Evolutionary conservation across 2,113 vertebrate species (phyloP).

Genomic region (Probosciger aterrimus): DNA sequence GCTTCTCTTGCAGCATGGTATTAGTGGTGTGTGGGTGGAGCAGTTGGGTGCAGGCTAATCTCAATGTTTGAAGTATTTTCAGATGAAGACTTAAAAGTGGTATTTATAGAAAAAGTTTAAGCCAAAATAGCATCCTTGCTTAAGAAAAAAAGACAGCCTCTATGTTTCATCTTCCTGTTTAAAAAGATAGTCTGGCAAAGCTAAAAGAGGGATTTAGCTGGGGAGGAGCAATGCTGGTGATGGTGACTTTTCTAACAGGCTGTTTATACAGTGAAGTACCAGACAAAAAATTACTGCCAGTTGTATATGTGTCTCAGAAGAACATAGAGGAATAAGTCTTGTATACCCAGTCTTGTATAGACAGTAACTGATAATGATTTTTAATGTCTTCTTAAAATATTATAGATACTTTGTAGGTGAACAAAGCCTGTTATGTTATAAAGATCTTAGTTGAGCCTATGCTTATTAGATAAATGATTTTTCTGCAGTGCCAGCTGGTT

Average conservation of each 20-base stretch:
- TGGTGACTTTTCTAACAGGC: neutral
- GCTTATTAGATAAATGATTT: neutral
- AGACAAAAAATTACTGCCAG: neutral
- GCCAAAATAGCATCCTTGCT: neutral
- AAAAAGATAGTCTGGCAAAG: neutral
- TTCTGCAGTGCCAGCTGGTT: neutral
- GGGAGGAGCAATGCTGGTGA: neutral
- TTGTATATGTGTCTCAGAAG: neutral
- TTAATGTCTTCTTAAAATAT: neutral
- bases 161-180: neutral
- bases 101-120: neutral
- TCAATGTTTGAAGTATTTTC: neutral
- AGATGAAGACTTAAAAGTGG: neutral
- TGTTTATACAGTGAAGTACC: conserved; percentile 18
- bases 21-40: neutral
- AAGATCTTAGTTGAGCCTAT: neutral
- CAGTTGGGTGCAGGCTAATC: neutral
- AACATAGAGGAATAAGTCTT: neutral
- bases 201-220: neutral
- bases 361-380: neutral
- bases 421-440: neutral
- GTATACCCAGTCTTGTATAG: neutral
- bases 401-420: neutral
- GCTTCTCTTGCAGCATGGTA: neutral
- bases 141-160: neutral